Percentiles rank a stretch among this genome's conserved stretches.
Evolutionary conservation across 1,140 invertebrate genomes (phyloP).

Genomic region (fruit fly (Drosophila melanogaster)): Release_6_plus_ISO1_MT NT_037436.4:22431001-22431500

Average conservation of each 20-base stretch:
- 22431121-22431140: constrained; percentile 28
- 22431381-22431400: neutral
- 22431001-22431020: constrained; percentile 47
- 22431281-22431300: too few relatives aligned
- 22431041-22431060: neutral
- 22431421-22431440: constrained; percentile 10
- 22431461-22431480: constrained; percentile 21
- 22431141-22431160: neutral
- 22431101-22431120: too few relatives aligned
- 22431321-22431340: too few relatives aligned
- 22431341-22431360: neutral
- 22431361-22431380: neutral
- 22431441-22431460: neutral
- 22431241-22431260: too few relatives aligned
- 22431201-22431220: too few relatives aligned
- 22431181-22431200: too few relatives aligned
- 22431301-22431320: too few relatives aligned
- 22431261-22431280: too few relatives aligned
- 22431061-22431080: too few relatives aligned
- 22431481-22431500: constrained; percentile 22
- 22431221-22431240: too few relatives aligned
- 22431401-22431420: neutral
- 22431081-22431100: too few relatives aligned
- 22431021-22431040: constrained; percentile 54
- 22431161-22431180: too few relatives aligned